These are phyloP conservation scores for Atopsyche davidsoni DNA, from an alignment of 1,140 invertebrate species.

Conservation along the genomic window DNA sequence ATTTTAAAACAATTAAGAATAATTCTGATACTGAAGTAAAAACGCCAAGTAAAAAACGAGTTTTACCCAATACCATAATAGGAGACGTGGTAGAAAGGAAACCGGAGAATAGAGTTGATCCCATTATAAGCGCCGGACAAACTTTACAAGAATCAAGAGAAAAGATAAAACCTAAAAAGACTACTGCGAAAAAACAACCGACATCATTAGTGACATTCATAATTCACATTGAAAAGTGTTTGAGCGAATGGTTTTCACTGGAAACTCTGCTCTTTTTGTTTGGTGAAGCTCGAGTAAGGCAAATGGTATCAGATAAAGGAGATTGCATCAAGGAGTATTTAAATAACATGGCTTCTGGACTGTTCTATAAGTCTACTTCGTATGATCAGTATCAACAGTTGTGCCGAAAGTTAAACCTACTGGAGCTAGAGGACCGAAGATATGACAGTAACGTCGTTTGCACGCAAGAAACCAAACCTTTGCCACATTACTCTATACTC, in stretches of 20 bases:
- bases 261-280: constrained; percentile 52
- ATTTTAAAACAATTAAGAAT: background rate
- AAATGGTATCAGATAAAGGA: constrained; percentile 50
- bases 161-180: background rate
- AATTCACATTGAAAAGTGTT: constrained; percentile 49
- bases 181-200: background rate
- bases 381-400: constrained; percentile 51
- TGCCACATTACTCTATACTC: constrained; percentile 51
- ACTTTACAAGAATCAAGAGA: constrained; percentile 9
- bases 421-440: constrained; percentile 49
- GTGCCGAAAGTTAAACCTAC: constrained; percentile 49
- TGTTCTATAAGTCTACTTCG: constrained; percentile 39
- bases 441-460: constrained; percentile 40
- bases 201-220: background rate
- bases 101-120: constrained; percentile 22
- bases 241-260: constrained; percentile 55
- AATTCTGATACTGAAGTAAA: constrained; percentile 4
- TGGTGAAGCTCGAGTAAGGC: constrained; percentile 51
- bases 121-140: constrained; percentile 19
- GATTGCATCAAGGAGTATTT: constrained; percentile 48
- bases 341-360: constrained; percentile 42
- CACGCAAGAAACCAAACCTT: constrained; percentile 44
- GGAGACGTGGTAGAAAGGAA: constrained; percentile 24
- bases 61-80: constrained; percentile 4
- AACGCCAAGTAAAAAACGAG: constrained; percentile 6